Conservation (phyloP, 2,797 vertebrate genomes). For the Discoglossus pictus region DNA sequence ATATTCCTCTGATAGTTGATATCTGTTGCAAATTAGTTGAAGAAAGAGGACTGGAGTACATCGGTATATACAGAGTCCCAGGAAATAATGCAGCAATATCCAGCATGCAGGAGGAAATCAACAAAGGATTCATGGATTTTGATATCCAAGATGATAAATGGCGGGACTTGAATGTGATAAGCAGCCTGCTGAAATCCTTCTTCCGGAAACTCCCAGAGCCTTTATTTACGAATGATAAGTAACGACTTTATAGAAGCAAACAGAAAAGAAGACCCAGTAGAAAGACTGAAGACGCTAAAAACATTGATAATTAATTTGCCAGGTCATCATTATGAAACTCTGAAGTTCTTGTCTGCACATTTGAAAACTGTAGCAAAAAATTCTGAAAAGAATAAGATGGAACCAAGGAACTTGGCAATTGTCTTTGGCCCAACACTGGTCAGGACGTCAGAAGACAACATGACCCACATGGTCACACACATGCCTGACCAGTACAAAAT, state of each 20-base stretch:
- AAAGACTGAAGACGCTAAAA: slow-evolving; percentile 89
- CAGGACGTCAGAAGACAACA: slow-evolving; percentile 94
- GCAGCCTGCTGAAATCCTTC: slow-evolving; percentile 98
- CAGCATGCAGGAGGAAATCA: slow-evolving; percentile 96
- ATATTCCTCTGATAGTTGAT: slow-evolving; percentile 95
- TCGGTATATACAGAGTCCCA: slow-evolving; percentile 95
- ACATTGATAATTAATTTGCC: slow-evolving; percentile 92
- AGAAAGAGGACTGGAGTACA: slow-evolving; percentile 93
- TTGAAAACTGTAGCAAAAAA: slow-evolving; percentile 93
- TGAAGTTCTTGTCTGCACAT: slow-evolving; percentile 95
- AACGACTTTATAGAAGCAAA: slow-evolving; percentile 93
- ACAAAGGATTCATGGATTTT: slow-evolving; percentile 91
- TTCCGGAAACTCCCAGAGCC: slow-evolving; percentile 97
- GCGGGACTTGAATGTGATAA: slow-evolving; percentile 96
- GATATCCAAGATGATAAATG: slow-evolving; percentile 96
- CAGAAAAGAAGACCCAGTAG: slow-evolving; percentile 87
- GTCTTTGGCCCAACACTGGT: slow-evolving; percentile 96
- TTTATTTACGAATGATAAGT: slow-evolving; percentile 91
- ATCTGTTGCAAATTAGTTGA: slow-evolving; percentile 97
- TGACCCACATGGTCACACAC: slow-evolving; percentile 98
- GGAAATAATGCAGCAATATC: slow-evolving; percentile 97
- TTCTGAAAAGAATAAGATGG: slow-evolving; percentile 98
- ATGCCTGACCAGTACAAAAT: slow-evolving; percentile 99
- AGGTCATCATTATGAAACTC: slow-evolving; percentile 93
- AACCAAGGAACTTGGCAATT: slow-evolving; percentile 95